Percentiles rank a stretch among this genome's conserved stretches.
phyloP scores from a whole-genome alignment of 2,888 invertebrate species.

The Steinernema carpocapsae region DNA sequence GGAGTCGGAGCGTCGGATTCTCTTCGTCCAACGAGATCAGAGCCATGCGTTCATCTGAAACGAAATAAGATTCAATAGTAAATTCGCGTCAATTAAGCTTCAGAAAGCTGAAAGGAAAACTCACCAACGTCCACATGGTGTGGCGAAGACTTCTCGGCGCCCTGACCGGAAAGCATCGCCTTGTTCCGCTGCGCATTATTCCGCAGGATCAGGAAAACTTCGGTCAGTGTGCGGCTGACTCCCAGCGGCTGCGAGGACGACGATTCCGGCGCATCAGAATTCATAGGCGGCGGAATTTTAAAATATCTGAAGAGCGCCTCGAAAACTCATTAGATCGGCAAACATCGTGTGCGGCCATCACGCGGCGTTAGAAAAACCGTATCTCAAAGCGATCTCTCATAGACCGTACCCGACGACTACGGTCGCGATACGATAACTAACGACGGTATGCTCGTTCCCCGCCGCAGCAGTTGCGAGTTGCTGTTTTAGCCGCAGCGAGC shows the following conservation, averaged over 20 bases:
- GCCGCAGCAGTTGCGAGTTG: not conserved
- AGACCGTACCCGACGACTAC: not conserved
- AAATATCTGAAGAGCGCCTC: not conserved
- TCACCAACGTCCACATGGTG: slow-evolving; percentile 16
- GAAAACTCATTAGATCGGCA: not conserved
- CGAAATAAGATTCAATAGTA: too few relatives aligned
- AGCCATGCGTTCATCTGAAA: slow-evolving; percentile 60
- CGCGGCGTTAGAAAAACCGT: not conserved
- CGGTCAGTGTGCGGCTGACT: slow-evolving; percentile 84
- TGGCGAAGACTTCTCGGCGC: slow-evolving; percentile 4
- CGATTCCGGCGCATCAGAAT: not conserved
- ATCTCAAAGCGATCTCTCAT: not conserved
- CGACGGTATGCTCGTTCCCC: not conserved
- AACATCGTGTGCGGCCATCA: not conserved
- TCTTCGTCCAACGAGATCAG: slow-evolving; percentile 54
- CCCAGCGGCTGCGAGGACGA: slow-evolving; percentile 46
- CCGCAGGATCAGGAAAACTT: slow-evolving; percentile 90
- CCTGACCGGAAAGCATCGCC: slow-evolving; percentile 4
- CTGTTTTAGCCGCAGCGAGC: too few relatives aligned
- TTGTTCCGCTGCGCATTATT: slow-evolving; percentile 76
- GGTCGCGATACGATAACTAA: not conserved
- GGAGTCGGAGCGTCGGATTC: slow-evolving; percentile 5
- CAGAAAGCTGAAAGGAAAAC: not conserved
- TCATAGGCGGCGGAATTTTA: too few relatives aligned
- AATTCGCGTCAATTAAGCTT: not conserved